Evolutionary conservation across 2,888 invertebrate species (phyloP).

Genomic region (Acronicta psi): DNA sequence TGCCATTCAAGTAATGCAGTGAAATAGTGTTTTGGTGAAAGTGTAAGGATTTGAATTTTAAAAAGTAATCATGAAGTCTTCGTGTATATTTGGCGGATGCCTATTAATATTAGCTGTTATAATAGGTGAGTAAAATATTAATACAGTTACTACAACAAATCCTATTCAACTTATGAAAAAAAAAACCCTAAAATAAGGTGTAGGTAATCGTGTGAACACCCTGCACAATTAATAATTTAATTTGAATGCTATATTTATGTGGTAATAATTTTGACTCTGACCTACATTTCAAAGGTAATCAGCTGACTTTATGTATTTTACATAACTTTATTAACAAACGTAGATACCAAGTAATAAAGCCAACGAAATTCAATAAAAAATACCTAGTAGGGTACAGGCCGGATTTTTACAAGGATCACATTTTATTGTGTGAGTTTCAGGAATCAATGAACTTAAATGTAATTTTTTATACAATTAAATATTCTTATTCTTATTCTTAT

Average conservation of each 20-base stretch:
- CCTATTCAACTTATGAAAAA: background rate
- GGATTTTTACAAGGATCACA: too few relatives aligned
- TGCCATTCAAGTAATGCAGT: slow-evolving; percentile 66
- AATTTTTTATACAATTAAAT: too few relatives aligned
- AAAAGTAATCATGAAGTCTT: slow-evolving; percentile 75
- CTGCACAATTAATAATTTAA: background rate
- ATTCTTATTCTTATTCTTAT: too few relatives aligned
- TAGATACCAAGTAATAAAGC: too few relatives aligned
- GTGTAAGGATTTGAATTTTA: slow-evolving; percentile 75
- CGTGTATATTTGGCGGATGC: slow-evolving; percentile 71
- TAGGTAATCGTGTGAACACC: background rate
- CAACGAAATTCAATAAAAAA: too few relatives aligned
- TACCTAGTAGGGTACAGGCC: too few relatives aligned
- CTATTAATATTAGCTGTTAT: slow-evolving; percentile 71
- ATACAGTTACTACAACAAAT: too few relatives aligned
- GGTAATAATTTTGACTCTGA: slow-evolving; percentile 30
- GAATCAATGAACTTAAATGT: too few relatives aligned
- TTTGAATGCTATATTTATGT: background rate
- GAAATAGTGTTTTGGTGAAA: slow-evolving; percentile 78
- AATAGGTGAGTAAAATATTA: slow-evolving; percentile 70
- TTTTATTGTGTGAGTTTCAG: too few relatives aligned
- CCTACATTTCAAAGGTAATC: slow-evolving; percentile 51
- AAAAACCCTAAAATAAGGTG: slow-evolving; percentile 1
- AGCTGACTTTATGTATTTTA: slow-evolving; percentile 26
- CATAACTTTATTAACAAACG: too few relatives aligned